Base-by-base conservation (phyloP, 2,797 vertebrate species). In the Odontamblyopus rebecca region DNA sequence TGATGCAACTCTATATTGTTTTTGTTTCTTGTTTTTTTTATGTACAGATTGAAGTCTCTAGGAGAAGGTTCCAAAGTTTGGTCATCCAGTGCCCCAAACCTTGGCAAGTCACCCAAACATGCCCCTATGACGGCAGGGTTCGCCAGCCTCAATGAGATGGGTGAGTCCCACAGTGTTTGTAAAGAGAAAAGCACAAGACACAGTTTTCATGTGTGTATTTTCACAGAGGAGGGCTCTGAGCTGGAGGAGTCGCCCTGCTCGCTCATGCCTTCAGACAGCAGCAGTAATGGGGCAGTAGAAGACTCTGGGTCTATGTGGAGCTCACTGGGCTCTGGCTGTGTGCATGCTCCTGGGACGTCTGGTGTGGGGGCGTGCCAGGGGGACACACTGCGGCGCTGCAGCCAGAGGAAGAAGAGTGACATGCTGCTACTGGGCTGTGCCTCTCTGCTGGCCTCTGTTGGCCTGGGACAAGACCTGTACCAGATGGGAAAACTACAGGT, bases 111-210 rank as follows among this genome's bases (percentile, higher is more conserved):
- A 12, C 96, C 96, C 60, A 96, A 96, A 83, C 96, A 96, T 61
- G 89, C 90, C 0, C 95, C 96, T 2, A 95, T 96, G 73, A 94
- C 92, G 0, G 93, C 90, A 0, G 96, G 94, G 61, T 97, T 98
- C 70, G 94, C 96, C 85, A 97, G 95, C 89, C 94, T 98, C 77
- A 96, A 95, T 2, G 96, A 97, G 79, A 98, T 97, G 96, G 96
- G 96, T 97, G 90, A 94, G 96, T 86, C 15, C 53, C 48, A 53
- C 4, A 13, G 48, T 29, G 50, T 15, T 29, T n/a, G 5, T 54
- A 15, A 15, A 66, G 6, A 6, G 23, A 50, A 11, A 12, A 32
- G 18, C 29, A 67, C 18, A 54, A 19, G 65, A n/a, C 65, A 67
- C 4, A 5, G 8, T 67, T 51, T 30, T 53, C 8, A 23, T 54